Evolutionary conservation across 2,888 invertebrate genomes (phyloP), one percentile per base, ranked within the genome.

Genomic region (Ypsolopha scabrella): DNA sequence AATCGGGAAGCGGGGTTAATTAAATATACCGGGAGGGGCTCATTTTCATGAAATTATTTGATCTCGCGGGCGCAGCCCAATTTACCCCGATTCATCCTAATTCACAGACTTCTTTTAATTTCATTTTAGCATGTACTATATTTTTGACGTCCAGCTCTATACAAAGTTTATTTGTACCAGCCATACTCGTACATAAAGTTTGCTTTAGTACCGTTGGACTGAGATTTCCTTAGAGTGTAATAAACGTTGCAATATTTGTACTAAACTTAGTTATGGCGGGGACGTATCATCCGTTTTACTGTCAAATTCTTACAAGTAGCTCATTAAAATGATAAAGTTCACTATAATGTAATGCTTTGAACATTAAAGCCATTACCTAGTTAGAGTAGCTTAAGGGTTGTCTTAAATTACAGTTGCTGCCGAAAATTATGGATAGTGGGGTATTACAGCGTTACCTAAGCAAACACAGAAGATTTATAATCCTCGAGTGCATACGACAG

Each of bases 11-110:
- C 72, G 57, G 77, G 76, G 82, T 82, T 85, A 83, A 86, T 83
- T 85, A 82, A 86, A 85, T 80, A 79, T 75, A 71, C 72, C 65
- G 65, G 63, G 24, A 24, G 24, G 76, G 76, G 74, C 80, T 79
- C 75, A 80, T 80, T 86, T 83, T 81, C 79, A 72, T 78, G 76
- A 77, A 83, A 85, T 83, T 80, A 82, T 83, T 83, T 80, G 82
- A 81, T 80, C 75, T 77, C 71, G 62, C 70, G 71, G 70, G 71
- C 70, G 65, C 68, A 71, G 67, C 62, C 71, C 69, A 68, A 76
- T 73, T 72, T 68, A 61, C 63, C 60, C 68, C 74, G 64, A 77
- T 77, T 75, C 76, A 69, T 75, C 72, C 58, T 62, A 69, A 66
- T 75, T 72, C 62, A 62, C 67, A 60, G 68, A 69, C 65, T 76